phyloP scores from a whole-genome alignment of 2,888 invertebrate genomes.

The Keiferia lycopersicella region DNA sequence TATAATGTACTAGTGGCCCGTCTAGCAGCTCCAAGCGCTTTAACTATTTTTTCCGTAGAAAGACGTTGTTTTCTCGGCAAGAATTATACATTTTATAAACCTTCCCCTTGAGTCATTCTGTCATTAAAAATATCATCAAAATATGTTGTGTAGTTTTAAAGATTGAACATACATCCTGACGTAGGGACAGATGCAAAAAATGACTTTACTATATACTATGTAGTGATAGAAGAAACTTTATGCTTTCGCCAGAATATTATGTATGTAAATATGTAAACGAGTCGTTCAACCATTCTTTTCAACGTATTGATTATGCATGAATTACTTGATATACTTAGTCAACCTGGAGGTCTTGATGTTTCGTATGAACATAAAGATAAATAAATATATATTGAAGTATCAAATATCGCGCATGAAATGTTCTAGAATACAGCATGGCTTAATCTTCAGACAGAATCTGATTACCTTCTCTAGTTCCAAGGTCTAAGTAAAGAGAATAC shows the following conservation, averaged over 20 bases:
- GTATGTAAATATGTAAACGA: neutral
- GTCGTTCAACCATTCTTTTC: neutral
- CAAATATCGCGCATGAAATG: slow-evolving; percentile 42
- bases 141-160: no score
- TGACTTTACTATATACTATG: no score
- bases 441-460: slow-evolving; percentile 54
- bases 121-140: no score
- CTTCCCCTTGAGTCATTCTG: no score
- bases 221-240: neutral
- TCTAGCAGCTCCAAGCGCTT: no score
- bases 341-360: neutral
- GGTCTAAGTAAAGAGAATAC: slow-evolving; percentile 1
- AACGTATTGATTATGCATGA: neutral
- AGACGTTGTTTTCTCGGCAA: no score
- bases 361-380: neutral
- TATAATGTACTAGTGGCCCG: no score
- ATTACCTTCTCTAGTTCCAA: slow-evolving; percentile 33
- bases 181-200: no score
- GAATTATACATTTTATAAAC: no score
- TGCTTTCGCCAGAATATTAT: neutral
- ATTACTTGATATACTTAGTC: neutral
- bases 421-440: slow-evolving; percentile 59
- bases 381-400: slow-evolving; percentile 15
- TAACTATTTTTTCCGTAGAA: no score
- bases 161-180: no score